Evolutionary conservation across 2,113 vertebrate genomes (phyloP).

Genomic region (Rafetus swinhoei): DNA sequence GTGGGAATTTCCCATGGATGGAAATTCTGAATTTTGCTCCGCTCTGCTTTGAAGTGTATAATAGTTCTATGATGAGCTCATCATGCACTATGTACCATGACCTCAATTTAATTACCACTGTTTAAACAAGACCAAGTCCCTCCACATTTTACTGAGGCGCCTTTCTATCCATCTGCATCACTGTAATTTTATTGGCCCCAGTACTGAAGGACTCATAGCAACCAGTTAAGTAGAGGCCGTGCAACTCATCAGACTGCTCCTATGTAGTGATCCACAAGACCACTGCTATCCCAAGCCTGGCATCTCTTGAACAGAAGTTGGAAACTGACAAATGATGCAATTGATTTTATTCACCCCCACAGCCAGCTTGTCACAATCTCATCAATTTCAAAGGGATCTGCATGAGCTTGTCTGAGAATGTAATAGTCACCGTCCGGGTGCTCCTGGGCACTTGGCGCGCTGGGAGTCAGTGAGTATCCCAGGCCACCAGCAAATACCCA

Average conservation of each 20-base stretch:
- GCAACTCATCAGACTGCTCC: fast-evolving
- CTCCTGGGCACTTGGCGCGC: neutral
- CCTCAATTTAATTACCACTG: neutral
- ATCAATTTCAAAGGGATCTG: neutral
- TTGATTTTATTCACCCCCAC: neutral
- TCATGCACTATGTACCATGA: fast-evolving
- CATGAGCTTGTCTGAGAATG: constrained; percentile 18
- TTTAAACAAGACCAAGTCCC: neutral
- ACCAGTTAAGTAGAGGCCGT: neutral
- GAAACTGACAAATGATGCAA: neutral
- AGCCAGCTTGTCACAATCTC: neutral
- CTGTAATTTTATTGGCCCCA: neutral
- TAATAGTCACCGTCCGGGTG: fast-evolving
- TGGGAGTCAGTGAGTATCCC: fast-evolving
- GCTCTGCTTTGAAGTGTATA: fast-evolving
- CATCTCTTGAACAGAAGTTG: neutral
- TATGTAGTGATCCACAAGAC: fast-evolving
- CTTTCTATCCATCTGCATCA: neutral
- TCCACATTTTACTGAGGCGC: neutral
- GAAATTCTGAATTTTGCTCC: neutral
- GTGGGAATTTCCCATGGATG: neutral
- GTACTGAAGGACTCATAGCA: neutral
- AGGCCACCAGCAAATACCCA: fast-evolving
- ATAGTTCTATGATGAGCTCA: neutral
- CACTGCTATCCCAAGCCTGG: fast-evolving